Evolutionary conservation across 2,113 vertebrate species (phyloP).

Genomic region (Nyctereutes procyonoides): DNA sequence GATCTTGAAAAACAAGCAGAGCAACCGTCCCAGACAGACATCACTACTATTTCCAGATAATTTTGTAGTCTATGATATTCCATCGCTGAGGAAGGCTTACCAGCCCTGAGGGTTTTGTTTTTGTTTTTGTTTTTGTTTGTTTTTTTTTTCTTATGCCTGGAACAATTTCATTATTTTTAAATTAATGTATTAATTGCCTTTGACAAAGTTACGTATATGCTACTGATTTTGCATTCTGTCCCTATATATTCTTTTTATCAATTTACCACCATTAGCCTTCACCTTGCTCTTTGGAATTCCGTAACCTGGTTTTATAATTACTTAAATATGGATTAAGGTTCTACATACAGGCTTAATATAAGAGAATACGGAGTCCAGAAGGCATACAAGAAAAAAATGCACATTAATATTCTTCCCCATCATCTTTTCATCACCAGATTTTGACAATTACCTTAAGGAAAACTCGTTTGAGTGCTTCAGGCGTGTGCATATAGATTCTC

Average conservation of each 20-base stretch:
- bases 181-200: not conserved
- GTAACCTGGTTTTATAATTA: not conserved
- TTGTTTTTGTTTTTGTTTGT: too few relatives aligned
- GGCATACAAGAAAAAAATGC: not conserved
- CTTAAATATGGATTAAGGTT: not conserved
- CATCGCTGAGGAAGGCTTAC: not conserved
- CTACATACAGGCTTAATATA: not conserved
- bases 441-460: conserved; percentile 55
- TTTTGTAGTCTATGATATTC: not conserved
- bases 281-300: not conserved
- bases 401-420: not conserved
- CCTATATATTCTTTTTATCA: not conserved
- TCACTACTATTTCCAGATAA: not conserved
- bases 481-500: not conserved
- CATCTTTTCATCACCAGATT: not conserved
- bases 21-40: not conserved
- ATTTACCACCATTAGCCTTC: not conserved
- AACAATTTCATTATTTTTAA: not conserved
- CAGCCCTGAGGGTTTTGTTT: not conserved
- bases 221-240: not conserved
- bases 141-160: too few relatives aligned
- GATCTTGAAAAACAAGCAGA: not conserved
- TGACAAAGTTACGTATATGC: not conserved
- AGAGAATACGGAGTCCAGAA: not conserved
- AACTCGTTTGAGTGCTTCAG: not conserved